A percentile compares a stretch with the other conserved stretches of the same genome.
Conservation (phyloP, 2,797 vertebrate genomes). For the Serranus cabrilla region DNA sequence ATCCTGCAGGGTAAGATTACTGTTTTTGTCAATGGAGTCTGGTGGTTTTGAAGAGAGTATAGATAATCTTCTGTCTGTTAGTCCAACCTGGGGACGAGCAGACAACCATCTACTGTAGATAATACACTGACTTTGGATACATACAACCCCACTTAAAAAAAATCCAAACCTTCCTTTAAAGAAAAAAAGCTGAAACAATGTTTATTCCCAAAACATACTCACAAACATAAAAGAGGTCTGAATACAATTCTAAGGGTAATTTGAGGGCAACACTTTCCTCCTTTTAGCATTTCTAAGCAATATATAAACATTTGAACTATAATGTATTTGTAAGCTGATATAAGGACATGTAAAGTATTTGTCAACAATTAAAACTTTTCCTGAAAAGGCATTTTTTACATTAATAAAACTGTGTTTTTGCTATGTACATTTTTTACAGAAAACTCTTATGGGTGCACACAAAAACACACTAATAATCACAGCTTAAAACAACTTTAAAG, state of each 20-base stretch:
- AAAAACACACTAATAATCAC: conserved; percentile 13
- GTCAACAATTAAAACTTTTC: not conserved
- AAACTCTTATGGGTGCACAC: not conserved
- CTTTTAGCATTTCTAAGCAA: not conserved
- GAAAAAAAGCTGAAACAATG: conserved; percentile 19
- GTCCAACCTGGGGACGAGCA: no score
- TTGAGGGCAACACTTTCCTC: not conserved
- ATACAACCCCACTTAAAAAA: no score
- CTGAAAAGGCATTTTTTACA: not conserved
- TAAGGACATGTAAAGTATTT: not conserved
- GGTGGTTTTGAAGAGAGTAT: no score
- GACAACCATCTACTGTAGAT: no score
- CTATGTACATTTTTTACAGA: not conserved
- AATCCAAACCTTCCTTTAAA: not conserved
- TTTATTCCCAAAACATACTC: not conserved
- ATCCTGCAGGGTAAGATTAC: no score
- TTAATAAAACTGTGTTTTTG: not conserved
- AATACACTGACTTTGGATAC: no score
- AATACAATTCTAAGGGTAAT: not conserved
- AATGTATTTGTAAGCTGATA: not conserved
- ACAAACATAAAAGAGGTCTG: not conserved
- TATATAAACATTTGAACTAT: conserved; percentile 1
- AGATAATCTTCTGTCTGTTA: no score
- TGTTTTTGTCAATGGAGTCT: no score
- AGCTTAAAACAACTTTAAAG: conserved; percentile 7